Conservation (phyloP, 2,113 vertebrate species). For the Notothenia rossii region DNA sequence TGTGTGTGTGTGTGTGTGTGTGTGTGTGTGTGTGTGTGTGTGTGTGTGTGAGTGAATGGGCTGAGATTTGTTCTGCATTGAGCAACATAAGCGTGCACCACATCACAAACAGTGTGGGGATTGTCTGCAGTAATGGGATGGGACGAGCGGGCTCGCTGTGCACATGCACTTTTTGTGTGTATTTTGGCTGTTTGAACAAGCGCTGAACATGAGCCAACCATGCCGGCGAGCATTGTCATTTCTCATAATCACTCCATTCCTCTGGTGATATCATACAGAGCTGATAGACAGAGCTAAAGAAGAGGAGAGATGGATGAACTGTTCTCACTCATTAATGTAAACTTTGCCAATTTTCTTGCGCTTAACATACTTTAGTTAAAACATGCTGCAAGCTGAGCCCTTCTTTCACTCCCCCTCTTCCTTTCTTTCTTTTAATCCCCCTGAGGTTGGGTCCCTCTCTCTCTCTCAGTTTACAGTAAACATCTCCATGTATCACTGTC, state of each 20-base stretch:
- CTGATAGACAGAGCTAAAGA: conserved; percentile 45
- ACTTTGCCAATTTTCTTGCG: conserved; percentile 42
- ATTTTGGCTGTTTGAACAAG: conserved; percentile 60
- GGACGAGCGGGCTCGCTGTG: conserved; percentile 36
- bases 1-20: too few species aligned
- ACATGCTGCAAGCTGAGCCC: conserved; percentile 45
- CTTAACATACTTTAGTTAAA: conserved; percentile 46
- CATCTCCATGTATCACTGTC: conserved; percentile 83
- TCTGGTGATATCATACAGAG: conserved; percentile 57
- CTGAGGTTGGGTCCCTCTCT: conserved; percentile 41
- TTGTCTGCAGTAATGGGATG: conserved; percentile 62
- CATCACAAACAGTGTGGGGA: conserved; percentile 62
- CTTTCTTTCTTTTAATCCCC: conserved; percentile 34
- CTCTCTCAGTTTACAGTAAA: conserved; percentile 75
- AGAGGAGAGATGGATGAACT: conserved; percentile 58
- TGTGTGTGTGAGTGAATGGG: not conserved
- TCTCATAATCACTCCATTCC: conserved; percentile 66
- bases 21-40: too few species aligned
- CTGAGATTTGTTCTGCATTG: conserved; percentile 30
- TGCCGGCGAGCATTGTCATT: conserved; percentile 50
- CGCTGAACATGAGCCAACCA: conserved; percentile 63
- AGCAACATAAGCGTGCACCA: conserved; percentile 23
- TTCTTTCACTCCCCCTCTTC: conserved; percentile 23
- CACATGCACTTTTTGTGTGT: conserved; percentile 44
- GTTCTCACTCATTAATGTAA: conserved; percentile 37